Evolutionary conservation across 2,797 vertebrate genomes (phyloP).

Genomic region (Ceryle rudis): DNA sequence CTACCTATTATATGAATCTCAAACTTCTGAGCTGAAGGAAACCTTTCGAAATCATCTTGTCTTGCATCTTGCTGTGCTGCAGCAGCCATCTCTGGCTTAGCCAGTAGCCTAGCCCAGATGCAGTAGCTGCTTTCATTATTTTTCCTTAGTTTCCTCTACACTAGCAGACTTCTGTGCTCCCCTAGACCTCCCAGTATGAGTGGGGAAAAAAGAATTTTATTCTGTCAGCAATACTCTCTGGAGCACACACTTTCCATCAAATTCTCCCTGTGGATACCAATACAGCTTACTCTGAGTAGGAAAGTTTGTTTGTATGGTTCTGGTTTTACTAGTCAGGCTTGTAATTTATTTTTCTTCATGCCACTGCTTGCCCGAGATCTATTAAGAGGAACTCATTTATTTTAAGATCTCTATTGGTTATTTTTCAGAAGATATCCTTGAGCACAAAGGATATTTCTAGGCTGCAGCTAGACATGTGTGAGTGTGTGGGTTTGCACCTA

Average conservation of each 20-base stretch:
- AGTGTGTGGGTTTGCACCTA: neutral
- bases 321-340: neutral
- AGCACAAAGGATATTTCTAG: neutral
- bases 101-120: neutral
- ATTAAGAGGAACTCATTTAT: neutral
- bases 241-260: neutral
- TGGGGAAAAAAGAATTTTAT: neutral
- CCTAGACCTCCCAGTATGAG: neutral
- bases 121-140: neutral
- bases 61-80: neutral
- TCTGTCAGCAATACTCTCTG: neutral
- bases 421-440: neutral
- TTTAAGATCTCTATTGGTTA: neutral
- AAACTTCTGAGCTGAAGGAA: neutral
- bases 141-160: neutral
- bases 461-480: neutral
- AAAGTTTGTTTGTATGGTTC: neutral
- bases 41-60: neutral
- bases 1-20: neutral
- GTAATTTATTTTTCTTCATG: neutral
- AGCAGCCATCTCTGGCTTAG: neutral
- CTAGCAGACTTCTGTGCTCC: neutral
- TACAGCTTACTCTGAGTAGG: neutral
- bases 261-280: neutral
- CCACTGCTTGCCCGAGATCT: neutral